phyloP scores from a whole-genome alignment of 2,888 invertebrate genomes.

The Agonopterix alstromeriana region DNA sequence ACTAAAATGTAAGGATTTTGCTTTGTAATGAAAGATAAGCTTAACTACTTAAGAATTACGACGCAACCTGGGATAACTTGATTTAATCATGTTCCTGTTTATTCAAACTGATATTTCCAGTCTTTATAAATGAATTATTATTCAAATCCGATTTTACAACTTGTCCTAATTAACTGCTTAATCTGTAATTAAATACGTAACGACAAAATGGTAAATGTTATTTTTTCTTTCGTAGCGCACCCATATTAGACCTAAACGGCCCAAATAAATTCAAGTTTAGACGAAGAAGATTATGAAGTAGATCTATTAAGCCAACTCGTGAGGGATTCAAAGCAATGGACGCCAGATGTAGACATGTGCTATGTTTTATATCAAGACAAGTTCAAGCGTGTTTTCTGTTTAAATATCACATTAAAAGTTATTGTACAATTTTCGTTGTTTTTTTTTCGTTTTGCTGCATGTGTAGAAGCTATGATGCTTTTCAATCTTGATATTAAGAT shows the following conservation, averaged over 20 bases:
- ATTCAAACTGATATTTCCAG: no score
- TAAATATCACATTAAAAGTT: conserved; percentile 61
- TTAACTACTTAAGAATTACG: not conserved
- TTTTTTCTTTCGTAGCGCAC: conserved; percentile 68
- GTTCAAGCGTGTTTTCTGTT: conserved; percentile 54
- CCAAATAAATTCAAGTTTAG: conserved; percentile 69
- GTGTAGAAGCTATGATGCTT: conserved; percentile 37
- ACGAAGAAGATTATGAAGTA: conserved; percentile 43
- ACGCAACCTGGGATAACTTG: no score
- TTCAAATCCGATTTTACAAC: no score
- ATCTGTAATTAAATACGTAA: no score
- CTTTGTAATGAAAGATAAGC: not conserved
- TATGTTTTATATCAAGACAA: conserved; percentile 33
- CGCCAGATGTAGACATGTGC: conserved; percentile 51
- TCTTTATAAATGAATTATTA: no score
- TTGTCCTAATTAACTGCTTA: no score
- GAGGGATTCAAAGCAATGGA: conserved; percentile 20
- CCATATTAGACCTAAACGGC: conserved; percentile 61
- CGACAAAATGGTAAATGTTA: conserved; percentile 15
- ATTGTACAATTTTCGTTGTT: conserved; percentile 58
- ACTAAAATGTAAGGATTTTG: conserved; percentile 15
- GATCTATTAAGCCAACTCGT: conserved; percentile 3
- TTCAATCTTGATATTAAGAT: conserved; percentile 4
- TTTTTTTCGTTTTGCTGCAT: conserved; percentile 56
- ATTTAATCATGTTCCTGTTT: no score